Percentiles rank a stretch among this genome's conserved stretches.
Evolutionary conservation across 2,113 vertebrate genomes (phyloP).

Genomic region (Elanus axillaris): DNA sequence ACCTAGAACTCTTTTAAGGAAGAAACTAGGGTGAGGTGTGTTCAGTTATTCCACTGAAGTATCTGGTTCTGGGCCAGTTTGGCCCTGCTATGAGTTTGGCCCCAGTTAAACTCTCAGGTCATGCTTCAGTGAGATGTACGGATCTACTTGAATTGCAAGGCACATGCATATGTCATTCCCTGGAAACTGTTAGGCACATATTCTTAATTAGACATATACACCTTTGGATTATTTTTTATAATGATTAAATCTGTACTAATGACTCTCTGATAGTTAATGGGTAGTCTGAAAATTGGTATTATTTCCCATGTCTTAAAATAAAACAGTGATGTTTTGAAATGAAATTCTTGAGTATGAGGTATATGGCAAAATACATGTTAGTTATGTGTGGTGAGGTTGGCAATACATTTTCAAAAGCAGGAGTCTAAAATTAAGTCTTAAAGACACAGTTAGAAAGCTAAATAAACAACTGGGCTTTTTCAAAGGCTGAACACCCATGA

Average conservation of each 20-base stretch:
- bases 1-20: conserved; percentile 4
- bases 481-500: neutral
- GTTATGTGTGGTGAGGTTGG: neutral
- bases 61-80: neutral
- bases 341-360: neutral
- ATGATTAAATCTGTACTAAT: neutral
- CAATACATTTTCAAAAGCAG: neutral
- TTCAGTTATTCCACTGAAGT: neutral
- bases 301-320: neutral
- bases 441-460: neutral
- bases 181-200: neutral
- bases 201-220: neutral
- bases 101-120: neutral
- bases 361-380: neutral
- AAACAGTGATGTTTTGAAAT: neutral
- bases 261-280: neutral
- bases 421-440: conserved; percentile 20
- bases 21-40: neutral
- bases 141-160: neutral
- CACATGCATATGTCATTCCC: neutral
- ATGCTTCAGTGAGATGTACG: neutral
- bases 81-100: neutral
- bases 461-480: conserved; percentile 1
- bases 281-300: neutral
- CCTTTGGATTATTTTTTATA: neutral